These are phyloP conservation scores for Acleris sparsana DNA, from an alignment of 2,888 invertebrate genomes.

Conservation along the genomic window DNA sequence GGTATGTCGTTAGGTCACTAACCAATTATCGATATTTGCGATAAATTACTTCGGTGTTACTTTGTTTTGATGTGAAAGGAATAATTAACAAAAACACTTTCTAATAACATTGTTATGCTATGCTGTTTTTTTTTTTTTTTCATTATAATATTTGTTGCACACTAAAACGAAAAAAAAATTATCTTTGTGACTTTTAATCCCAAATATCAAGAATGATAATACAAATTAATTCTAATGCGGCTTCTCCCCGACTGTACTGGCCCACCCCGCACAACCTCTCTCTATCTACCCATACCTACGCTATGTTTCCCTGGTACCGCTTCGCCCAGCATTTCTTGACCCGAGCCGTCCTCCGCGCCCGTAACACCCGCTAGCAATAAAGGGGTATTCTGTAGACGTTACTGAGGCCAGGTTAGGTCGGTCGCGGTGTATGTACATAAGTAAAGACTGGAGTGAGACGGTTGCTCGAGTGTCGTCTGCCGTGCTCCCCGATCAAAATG, in stretches of 20 bases:
- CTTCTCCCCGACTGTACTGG: slow-evolving; percentile 60
- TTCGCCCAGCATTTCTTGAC: slow-evolving; percentile 65
- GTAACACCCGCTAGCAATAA: slow-evolving; percentile 51
- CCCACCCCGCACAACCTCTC: slow-evolving; percentile 69
- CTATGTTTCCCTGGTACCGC: slow-evolving; percentile 80
- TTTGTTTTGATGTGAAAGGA: too few relatives aligned
- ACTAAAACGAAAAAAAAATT: too few relatives aligned
- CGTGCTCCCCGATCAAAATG: slow-evolving; percentile 77
- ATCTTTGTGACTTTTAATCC: too few relatives aligned
- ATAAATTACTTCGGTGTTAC: too few relatives aligned
- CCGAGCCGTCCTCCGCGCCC: slow-evolving; percentile 60
- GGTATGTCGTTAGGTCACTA: too few relatives aligned
- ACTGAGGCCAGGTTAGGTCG: slow-evolving; percentile 54
- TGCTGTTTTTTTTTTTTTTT: too few relatives aligned
- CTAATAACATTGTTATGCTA: too few relatives aligned
- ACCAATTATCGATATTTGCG: too few relatives aligned
- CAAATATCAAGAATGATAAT: slow-evolving; percentile 26
- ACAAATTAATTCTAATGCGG: slow-evolving; percentile 37
- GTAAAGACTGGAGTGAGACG: slow-evolving; percentile 71
- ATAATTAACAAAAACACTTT: too few relatives aligned
- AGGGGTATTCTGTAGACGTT: slow-evolving; percentile 60
- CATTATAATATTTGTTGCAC: too few relatives aligned
- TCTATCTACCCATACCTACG: slow-evolving; percentile 66
- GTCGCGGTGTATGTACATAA: slow-evolving; percentile 65
- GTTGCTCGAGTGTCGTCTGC: slow-evolving; percentile 79